Conservation (phyloP, 2,888 invertebrate genomes). For the Megamerina dolium region DNA sequence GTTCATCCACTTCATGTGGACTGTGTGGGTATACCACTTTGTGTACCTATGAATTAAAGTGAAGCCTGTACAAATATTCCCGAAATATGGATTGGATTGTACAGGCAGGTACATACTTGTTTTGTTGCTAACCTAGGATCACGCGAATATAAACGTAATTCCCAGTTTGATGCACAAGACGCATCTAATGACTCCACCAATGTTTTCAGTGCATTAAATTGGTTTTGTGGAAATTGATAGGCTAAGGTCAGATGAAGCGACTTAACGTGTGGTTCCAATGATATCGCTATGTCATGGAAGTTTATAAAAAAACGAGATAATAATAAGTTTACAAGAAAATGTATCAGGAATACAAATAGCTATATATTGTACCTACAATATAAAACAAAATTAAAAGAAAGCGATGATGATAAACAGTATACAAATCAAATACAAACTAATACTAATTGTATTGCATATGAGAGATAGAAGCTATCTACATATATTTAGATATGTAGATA, state of each 20-base stretch:
- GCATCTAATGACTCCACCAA: slow-evolving; percentile 69
- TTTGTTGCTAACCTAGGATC: slow-evolving; percentile 70
- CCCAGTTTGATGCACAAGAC: slow-evolving; percentile 67
- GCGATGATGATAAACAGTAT: neutral
- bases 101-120: slow-evolving; percentile 50
- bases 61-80: neutral
- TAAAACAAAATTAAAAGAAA: neutral
- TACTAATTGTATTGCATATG: neutral
- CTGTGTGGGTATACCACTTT: slow-evolving; percentile 73
- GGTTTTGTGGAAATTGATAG: slow-evolving; percentile 73
- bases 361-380: no score
- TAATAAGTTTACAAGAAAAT: neutral
- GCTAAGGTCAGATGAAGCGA: slow-evolving; percentile 83
- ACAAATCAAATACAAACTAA: neutral
- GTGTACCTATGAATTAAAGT: slow-evolving; percentile 54
- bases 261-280: slow-evolving; percentile 74
- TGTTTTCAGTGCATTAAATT: slow-evolving; percentile 64
- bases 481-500: no score
- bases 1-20: slow-evolving; percentile 73
- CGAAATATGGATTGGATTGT: neutral
- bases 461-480: neutral
- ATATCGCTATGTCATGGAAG: slow-evolving; percentile 56
- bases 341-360: no score
- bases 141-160: slow-evolving; percentile 78
- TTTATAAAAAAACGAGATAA: no score